These are phyloP conservation scores for Malurus cyaneus DNA, from an alignment of 2,113 vertebrate genomes.

Conservation along the genomic window DNA sequence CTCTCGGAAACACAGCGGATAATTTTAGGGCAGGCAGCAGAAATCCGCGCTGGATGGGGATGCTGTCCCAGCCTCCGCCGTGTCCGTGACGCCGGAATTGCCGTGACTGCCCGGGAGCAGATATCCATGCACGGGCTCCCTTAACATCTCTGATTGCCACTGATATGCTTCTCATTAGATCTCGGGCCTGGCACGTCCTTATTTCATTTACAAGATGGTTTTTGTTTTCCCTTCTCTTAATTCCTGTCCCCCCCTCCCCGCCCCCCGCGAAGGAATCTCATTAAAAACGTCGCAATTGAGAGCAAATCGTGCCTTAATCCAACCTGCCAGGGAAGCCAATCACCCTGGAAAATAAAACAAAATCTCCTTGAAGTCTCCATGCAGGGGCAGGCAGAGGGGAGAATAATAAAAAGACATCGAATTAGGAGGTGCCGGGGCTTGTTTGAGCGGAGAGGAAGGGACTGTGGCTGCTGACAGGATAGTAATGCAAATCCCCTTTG, in stretches of 20 bases:
- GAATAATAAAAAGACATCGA: background rate
- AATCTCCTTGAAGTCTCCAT: background rate
- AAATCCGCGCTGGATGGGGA: background rate
- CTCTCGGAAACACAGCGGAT: background rate
- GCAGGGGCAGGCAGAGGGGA: background rate
- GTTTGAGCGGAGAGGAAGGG: background rate
- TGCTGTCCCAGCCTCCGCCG: background rate
- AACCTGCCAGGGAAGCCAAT: conserved; percentile 20
- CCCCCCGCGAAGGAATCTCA: background rate
- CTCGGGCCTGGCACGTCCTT: background rate
- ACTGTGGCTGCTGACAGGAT: background rate
- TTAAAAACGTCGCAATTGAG: background rate
- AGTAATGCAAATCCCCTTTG: background rate
- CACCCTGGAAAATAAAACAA: background rate
- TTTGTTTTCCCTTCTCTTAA: conserved; percentile 36
- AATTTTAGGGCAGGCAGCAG: conserved; percentile 18
- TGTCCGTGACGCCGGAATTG: background rate
- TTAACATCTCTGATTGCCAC: conserved; percentile 6
- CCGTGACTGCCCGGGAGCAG: background rate
- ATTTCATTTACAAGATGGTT: conserved; percentile 2
- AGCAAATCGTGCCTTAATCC: background rate
- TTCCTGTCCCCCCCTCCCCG: background rate
- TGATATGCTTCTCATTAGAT: background rate
- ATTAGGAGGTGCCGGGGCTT: background rate
- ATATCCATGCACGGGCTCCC: background rate